Percentiles rank a stretch among this genome's conserved stretches.
These are phyloP conservation scores for Dryoscopus gambensis DNA, from an alignment of 2,113 vertebrate genomes.

Conservation along the genomic window DNA sequence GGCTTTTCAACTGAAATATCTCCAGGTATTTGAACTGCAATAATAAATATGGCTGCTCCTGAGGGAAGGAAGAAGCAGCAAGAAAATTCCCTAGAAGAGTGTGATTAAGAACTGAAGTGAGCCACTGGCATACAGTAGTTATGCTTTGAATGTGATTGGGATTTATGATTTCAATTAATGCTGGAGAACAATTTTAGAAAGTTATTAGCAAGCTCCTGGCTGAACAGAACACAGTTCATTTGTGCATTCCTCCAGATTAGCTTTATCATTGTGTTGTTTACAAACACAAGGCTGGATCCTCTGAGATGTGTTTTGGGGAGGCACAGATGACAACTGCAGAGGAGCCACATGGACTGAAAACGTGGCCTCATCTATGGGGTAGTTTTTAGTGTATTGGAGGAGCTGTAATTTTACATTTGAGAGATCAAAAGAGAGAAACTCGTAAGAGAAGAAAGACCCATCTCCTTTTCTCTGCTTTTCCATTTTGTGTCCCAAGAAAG, in stretches of 20 bases:
- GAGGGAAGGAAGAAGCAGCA: slow-evolving; percentile 27
- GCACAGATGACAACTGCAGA: background rate
- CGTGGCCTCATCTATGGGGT: background rate
- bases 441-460: background rate
- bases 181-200: slow-evolving; percentile 59
- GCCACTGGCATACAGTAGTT: slow-evolving; percentile 44
- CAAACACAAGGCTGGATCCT: slow-evolving; percentile 15
- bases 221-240: slow-evolving; percentile 22
- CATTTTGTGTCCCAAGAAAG: background rate
- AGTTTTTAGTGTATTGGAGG: background rate
- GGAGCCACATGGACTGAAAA: background rate
- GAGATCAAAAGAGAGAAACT: background rate
- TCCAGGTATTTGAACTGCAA: slow-evolving; percentile 54
- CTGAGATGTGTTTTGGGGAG: background rate
- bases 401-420: background rate
- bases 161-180: slow-evolving; percentile 76
- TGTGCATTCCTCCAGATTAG: slow-evolving; percentile 41
- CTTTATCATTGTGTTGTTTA: slow-evolving; percentile 37
- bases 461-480: background rate
- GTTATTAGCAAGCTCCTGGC: slow-evolving; percentile 55
- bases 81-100: slow-evolving; percentile 54
- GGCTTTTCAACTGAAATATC: slow-evolving; percentile 49
- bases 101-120: slow-evolving; percentile 55
- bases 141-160: slow-evolving; percentile 59
- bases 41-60: slow-evolving; percentile 57